These are phyloP conservation scores for Corythornis madagascariensis DNA, from an alignment of 2,113 vertebrate species.

Conservation along the genomic window DNA sequence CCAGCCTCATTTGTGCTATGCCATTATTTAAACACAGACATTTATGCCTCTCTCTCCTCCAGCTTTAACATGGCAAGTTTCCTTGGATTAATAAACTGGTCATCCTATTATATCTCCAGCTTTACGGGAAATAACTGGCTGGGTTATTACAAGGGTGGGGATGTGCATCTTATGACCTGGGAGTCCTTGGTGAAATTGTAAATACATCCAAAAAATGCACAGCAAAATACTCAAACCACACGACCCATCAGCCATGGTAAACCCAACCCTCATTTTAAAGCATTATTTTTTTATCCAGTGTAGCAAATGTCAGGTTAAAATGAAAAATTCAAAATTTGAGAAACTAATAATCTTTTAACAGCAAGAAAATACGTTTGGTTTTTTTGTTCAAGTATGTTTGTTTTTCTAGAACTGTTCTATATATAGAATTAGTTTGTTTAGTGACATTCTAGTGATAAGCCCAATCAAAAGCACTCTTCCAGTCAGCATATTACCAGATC, in stretches of 20 bases:
- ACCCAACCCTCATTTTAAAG: not conserved
- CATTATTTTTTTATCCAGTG: not conserved
- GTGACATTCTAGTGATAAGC: not conserved
- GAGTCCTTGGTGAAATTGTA: not conserved
- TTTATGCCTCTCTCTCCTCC: not conserved
- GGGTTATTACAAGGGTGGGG: not conserved
- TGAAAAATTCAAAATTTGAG: not conserved
- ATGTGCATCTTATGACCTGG: not conserved
- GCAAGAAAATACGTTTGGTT: not conserved
- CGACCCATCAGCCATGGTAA: not conserved
- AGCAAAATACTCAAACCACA: not conserved
- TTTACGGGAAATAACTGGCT: not conserved
- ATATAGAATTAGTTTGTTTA: not conserved
- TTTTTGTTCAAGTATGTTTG: not conserved
- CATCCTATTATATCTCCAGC: not conserved
- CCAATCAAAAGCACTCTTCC: not conserved
- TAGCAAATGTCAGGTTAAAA: not conserved
- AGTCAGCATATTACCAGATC: not conserved
- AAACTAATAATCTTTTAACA: not conserved
- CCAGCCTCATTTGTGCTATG: not conserved
- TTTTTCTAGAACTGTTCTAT: not conserved
- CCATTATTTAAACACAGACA: not conserved
- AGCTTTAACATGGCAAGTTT: not conserved
- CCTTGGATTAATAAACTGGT: not conserved
- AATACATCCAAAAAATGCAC: not conserved